Conservation (phyloP, 2,888 invertebrate genomes). For the Sinelater perroti region DNA sequence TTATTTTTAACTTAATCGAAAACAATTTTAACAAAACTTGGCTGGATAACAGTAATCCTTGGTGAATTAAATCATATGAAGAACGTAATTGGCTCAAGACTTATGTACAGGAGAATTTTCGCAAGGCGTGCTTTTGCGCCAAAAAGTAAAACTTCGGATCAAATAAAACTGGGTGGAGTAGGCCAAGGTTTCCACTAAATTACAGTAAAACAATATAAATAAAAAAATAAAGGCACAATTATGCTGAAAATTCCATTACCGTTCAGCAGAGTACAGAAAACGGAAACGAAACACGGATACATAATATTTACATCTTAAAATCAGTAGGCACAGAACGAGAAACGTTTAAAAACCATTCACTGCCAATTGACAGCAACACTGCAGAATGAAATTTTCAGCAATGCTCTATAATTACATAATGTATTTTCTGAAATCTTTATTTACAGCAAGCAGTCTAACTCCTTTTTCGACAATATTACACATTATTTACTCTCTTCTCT, state of each 20-base stretch:
- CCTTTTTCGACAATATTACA: conserved; percentile 39
- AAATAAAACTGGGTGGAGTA: conserved; percentile 33
- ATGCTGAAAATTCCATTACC: conserved; percentile 43
- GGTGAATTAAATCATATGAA: conserved; percentile 25
- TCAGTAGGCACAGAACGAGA: conserved; percentile 2
- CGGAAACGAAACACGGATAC: neutral
- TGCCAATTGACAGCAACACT: neutral
- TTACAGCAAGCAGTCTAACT: conserved; percentile 48
- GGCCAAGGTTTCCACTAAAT: conserved; percentile 40
- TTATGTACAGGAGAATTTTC: neutral
- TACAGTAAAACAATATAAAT: conserved; percentile 41
- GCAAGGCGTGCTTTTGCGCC: neutral
- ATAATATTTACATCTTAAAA: conserved; percentile 14
- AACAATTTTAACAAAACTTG: conserved; percentile 44
- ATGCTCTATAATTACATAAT: conserved; percentile 33
- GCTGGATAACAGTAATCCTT: conserved; percentile 31
- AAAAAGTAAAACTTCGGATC: conserved; percentile 13
- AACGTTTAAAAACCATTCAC: conserved; percentile 3
- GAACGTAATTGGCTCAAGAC: conserved; percentile 3
- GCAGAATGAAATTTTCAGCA: conserved; percentile 44
- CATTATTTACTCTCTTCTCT: neutral
- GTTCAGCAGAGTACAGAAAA: neutral
- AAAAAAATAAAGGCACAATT: conserved; percentile 44
- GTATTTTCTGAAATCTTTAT: conserved; percentile 40
- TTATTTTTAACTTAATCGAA: conserved; percentile 45